Conservation (phyloP, 2,113 vertebrate genomes). For the Ceyx melanurus region DNA sequence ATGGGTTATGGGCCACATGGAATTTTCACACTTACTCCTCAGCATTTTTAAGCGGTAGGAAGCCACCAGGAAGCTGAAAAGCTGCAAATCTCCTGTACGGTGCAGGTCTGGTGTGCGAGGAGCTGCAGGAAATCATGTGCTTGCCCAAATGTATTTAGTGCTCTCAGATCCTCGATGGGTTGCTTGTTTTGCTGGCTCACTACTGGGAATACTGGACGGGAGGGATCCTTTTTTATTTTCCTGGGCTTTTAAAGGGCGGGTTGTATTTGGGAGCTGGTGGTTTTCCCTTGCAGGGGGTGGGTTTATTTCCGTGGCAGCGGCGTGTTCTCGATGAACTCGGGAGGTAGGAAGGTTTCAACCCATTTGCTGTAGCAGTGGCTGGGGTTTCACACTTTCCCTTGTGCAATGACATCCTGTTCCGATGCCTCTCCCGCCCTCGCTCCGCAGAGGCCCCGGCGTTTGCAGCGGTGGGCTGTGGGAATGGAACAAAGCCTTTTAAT, state of each 20-base stretch:
- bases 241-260: background rate
- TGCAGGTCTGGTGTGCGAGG: background rate
- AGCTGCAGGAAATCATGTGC: background rate
- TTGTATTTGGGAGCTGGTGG: slow-evolving; percentile 26
- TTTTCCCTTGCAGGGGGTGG: background rate
- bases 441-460: slow-evolving; percentile 27
- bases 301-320: background rate
- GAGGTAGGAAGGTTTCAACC: slow-evolving; percentile 23
- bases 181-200: background rate
- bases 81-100: background rate
- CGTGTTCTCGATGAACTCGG: background rate
- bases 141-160: slow-evolving; percentile 2
- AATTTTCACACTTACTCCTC: background rate
- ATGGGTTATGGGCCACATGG: background rate
- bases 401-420: slow-evolving; percentile 49
- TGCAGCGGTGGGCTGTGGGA: slow-evolving; percentile 32
- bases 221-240: background rate
- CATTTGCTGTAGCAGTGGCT: slow-evolving; percentile 16
- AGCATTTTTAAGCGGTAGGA: background rate
- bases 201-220: background rate
- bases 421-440: slow-evolving; percentile 20
- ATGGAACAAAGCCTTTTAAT: slow-evolving; percentile 39
- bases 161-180: background rate
- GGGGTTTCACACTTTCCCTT: slow-evolving; percentile 50
- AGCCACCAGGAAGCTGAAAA: background rate